Evolutionary conservation across 1,140 invertebrate genomes (phyloP).

Genomic region (Drosophila saltans): DNA sequence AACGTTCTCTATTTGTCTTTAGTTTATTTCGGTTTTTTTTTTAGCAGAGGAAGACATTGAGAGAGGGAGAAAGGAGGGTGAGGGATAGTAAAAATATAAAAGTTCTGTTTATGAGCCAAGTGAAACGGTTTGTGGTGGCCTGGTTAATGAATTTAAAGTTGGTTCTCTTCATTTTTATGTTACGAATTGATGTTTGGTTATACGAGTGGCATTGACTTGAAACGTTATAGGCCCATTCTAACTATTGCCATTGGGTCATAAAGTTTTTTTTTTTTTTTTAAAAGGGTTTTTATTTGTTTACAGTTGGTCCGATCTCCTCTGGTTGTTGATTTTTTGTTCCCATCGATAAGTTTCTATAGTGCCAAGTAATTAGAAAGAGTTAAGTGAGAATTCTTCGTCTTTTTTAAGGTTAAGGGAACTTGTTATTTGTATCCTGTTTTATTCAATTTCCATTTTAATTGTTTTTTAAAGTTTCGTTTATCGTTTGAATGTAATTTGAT

Average conservation of each 20-base stretch:
- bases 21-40: constrained; percentile 20
- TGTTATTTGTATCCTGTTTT: no score
- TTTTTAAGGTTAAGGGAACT: no score
- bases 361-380: constrained; percentile 14
- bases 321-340: no score
- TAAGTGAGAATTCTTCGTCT: neutral
- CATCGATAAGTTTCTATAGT: neutral
- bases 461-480: no score
- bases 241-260: neutral
- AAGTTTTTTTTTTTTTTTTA: constrained; percentile 2
- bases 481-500: no score
- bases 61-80: no score
- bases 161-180: constrained; percentile 34
- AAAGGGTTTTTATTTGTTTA: constrained; percentile 19
- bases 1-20: constrained; percentile 18
- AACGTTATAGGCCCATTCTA: neutral
- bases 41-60: neutral
- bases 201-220: neutral
- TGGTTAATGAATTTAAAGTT: constrained; percentile 11
- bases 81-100: constrained; percentile 39
- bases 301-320: neutral
- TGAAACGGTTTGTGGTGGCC: constrained; percentile 7
- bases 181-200: constrained; percentile 9
- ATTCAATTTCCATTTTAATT: no score
- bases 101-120: constrained; percentile 21